These are phyloP conservation scores for Procambarus virginalis DNA, from an alignment of 1,140 invertebrate genomes.

Conservation along the genomic window DNA sequence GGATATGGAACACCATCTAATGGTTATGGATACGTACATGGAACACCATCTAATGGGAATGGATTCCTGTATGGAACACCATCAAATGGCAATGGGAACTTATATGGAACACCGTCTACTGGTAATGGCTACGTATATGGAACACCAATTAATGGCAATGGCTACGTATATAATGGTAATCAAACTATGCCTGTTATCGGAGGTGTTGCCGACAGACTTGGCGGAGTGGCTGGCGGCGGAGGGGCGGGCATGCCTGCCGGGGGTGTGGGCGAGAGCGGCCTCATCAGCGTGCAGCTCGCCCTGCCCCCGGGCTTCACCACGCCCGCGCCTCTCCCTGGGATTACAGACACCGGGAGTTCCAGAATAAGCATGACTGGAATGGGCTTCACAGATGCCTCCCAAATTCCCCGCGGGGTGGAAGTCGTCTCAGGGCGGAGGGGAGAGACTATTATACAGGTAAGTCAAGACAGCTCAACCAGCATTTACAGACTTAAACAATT, in stretches of 20 bases:
- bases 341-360: not conserved
- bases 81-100: no score
- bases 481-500: not conserved
- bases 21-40: no score
- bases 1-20: no score
- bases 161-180: no score
- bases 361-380: not conserved
- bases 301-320: conserved; percentile 4
- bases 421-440: not conserved
- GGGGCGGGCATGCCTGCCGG: not conserved
- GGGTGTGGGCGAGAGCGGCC: not conserved
- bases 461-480: not conserved
- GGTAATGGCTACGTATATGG: no score
- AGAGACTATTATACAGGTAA: not conserved
- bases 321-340: not conserved
- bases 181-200: not conserved
- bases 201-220: not conserved
- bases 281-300: not conserved
- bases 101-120: no score
- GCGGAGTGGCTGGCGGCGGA: not conserved
- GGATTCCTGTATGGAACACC: no score
- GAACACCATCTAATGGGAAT: no score
- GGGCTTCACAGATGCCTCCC: not conserved
- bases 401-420: not conserved
- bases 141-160: no score